phyloP scores from a whole-genome alignment of 2,888 invertebrate genomes.

The Eupithecia inturbata region DNA sequence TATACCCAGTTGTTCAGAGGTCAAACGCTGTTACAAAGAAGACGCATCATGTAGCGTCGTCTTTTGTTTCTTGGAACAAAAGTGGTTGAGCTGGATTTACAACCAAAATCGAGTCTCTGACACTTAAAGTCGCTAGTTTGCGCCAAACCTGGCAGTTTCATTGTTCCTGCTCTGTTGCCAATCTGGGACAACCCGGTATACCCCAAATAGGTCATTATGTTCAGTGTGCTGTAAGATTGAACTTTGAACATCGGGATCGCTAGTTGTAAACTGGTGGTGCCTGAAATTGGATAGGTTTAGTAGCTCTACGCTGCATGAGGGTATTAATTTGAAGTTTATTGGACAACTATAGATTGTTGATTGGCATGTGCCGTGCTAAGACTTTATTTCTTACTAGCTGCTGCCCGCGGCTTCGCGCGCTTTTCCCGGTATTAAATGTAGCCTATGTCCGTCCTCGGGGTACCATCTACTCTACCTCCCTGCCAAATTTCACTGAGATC shows the following conservation, averaged over 20 bases:
- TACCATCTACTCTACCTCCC: too few species aligned
- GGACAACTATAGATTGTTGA: neutral
- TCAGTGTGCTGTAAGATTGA: constrained; percentile 37
- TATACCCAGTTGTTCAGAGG: too few species aligned
- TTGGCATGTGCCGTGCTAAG: neutral
- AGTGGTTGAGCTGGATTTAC: neutral
- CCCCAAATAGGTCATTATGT: constrained; percentile 34
- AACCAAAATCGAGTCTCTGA: neutral
- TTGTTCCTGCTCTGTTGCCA: constrained; percentile 28
- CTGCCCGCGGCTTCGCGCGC: too few species aligned
- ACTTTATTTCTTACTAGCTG: too few species aligned
- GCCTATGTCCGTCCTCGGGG: too few species aligned
- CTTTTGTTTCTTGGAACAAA: neutral
- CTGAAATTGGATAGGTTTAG: constrained; percentile 12
- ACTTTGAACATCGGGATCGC: constrained; percentile 10
- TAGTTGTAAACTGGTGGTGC: constrained; percentile 11
- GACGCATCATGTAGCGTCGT: neutral
- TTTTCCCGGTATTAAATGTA: too few species aligned
- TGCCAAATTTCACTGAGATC: too few species aligned
- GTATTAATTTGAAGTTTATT: constrained; percentile 5
- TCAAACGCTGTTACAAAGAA: too few species aligned
- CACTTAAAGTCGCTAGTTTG: neutral
- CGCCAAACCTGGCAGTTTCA: neutral
- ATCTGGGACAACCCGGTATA: constrained; percentile 27
- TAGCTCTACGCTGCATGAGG: neutral